phyloP scores from a whole-genome alignment of 2,113 vertebrate genomes.

The Clarias magur region DNA sequence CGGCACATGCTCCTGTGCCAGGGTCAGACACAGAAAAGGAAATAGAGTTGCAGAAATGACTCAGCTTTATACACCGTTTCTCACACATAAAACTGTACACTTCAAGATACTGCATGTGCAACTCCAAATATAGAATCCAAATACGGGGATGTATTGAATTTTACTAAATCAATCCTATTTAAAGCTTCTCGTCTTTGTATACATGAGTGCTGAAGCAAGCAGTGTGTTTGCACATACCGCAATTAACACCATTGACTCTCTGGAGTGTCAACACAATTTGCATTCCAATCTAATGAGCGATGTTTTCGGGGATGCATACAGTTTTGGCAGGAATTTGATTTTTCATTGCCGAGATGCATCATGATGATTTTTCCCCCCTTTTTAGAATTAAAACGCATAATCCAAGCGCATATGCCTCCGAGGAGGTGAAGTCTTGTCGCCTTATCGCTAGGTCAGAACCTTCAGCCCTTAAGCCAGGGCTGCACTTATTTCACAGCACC shows the following conservation, averaged over 20 bases:
- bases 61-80: background rate
- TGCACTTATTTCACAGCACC: background rate
- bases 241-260: background rate
- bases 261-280: background rate
- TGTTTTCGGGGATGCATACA: background rate
- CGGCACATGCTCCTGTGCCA: conserved; percentile 7
- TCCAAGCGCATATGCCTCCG: no score
- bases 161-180: background rate
- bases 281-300: background rate
- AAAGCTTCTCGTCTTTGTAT: background rate
- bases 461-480: no score
- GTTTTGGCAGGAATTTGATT: background rate
- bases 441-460: background rate
- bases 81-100: background rate
- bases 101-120: background rate
- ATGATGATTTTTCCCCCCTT: background rate
- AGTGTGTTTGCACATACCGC: background rate
- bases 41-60: conserved; percentile 13
- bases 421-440: background rate
- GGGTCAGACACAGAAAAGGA: conserved; percentile 5
- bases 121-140: background rate
- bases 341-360: background rate
- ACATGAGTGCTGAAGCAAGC: background rate
- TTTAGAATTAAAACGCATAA: background rate
- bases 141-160: background rate